Conservation (phyloP, 2,888 invertebrate genomes). For the Drosophila silvestris region DNA sequence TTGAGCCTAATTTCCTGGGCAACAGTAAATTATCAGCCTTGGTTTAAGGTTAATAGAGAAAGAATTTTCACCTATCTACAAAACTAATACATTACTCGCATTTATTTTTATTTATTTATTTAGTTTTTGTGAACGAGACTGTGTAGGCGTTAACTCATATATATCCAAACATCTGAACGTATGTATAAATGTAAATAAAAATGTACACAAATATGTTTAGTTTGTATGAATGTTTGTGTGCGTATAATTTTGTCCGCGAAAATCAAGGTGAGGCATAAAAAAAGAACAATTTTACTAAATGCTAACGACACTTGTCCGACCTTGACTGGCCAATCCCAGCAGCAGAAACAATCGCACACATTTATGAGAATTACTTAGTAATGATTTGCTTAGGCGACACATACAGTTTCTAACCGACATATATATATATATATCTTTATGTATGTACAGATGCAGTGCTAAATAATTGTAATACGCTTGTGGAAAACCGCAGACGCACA, state of each 20-base stretch:
- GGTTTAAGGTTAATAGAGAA: neutral
- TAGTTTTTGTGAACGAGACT: conserved; percentile 12
- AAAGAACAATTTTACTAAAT: conserved; percentile 52
- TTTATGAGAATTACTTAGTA: conserved; percentile 7
- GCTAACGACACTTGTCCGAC: conserved; percentile 51
- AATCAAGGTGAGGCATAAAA: conserved; percentile 77
- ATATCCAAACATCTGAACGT: conserved; percentile 24
- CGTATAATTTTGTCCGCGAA: conserved; percentile 60
- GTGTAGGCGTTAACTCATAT: conserved; percentile 24
- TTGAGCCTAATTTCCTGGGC: neutral
- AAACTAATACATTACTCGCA: neutral
- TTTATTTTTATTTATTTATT: conserved; percentile 1
- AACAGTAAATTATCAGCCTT: neutral
- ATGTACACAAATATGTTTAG: conserved; percentile 30
- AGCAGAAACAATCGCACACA: conserved; percentile 27
- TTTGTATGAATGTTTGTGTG: conserved; percentile 10
- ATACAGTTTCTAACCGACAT: conserved; percentile 6
- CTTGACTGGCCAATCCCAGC: conserved; percentile 65
- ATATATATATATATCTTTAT: conserved; percentile 6
- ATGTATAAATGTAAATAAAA: conserved; percentile 15
- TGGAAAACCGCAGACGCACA: conserved; percentile 30
- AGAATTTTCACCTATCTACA: neutral
- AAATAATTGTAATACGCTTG: conserved; percentile 10
- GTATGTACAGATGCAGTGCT: conserved; percentile 23
- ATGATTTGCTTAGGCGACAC: conserved; percentile 15